Base-by-base conservation (phyloP, 2,113 vertebrate genomes). In the Nymphicus hollandicus region DNA sequence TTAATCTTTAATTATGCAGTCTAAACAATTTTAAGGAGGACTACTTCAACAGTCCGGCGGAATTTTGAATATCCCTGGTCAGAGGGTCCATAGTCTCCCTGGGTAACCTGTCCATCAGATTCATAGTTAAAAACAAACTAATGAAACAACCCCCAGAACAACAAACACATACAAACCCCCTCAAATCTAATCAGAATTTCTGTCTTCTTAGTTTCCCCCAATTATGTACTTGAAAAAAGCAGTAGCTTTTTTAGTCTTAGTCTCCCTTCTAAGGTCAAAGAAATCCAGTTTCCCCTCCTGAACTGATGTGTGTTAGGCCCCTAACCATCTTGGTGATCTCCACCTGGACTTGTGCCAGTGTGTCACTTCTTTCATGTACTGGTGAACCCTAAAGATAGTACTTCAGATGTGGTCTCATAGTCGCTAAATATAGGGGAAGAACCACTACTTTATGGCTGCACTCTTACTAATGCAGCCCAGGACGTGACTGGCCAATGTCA, bases 1-100 rank as follows among this genome's bases (percentile, higher is more conserved):
- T 41, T 41, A 41, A 41, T 41, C 9, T 80, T 44, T 44, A 18
- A 69, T 92, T 37, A 92, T 44, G 17, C 53, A 83, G 58, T 72
- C 58, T 53, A 94, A 94, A 91, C 77, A 89, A 73, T 61, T 88
- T 95, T 81, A 94, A 73, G 70, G 16, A 77, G 28, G 31, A 64
- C 58, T 81, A 43, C 81, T 94, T 86, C 58, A 64, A 49, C 31
- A 41, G 24, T 65, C 52, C 65, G 88, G 41, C 46, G n/a, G 43
- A 87, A 25, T 86, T 93, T 13, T 73, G 37, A 86, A 65, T 12
- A 46, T 44, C 53, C 78, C n/a, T 50, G n/a, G n/a, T 70, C 33
- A 91, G 69, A 86, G 13, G 29, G 37, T 81, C 22, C 49, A 78
- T 56, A 73, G 58, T 64, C 58, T 90, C 44, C 49, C 46, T 69